These are phyloP conservation scores for Saturnia japonica DNA, from an alignment of 2,888 invertebrate species.

Conservation along the genomic window DNA sequence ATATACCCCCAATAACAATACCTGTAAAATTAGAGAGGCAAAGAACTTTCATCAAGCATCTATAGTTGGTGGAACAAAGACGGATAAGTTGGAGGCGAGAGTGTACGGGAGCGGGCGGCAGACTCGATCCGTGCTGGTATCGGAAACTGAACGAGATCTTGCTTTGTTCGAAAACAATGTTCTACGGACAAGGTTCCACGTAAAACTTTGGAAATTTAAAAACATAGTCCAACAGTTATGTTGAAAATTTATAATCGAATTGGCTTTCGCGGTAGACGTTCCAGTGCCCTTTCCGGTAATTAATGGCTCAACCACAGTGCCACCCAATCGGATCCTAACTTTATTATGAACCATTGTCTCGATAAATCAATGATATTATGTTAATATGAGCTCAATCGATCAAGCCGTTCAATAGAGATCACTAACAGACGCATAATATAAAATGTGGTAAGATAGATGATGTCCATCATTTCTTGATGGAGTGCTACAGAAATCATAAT, in stretches of 20 bases:
- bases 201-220: slow-evolving; percentile 63
- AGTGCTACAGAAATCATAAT: too few species aligned
- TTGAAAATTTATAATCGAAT: neutral
- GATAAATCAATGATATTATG: too few species aligned
- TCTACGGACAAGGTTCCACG: slow-evolving; percentile 58
- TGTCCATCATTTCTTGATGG: too few species aligned
- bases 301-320: too few species aligned
- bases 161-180: slow-evolving; percentile 76
- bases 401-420: too few species aligned
- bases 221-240: slow-evolving; percentile 37
- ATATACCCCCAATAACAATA: slow-evolving; percentile 15
- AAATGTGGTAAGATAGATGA: too few species aligned
- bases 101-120: slow-evolving; percentile 44
- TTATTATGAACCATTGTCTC: too few species aligned
- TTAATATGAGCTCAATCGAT: too few species aligned
- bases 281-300: too few species aligned
- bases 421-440: too few species aligned
- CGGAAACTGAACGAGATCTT: slow-evolving; percentile 56
- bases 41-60: slow-evolving; percentile 65
- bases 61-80: slow-evolving; percentile 70
- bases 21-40: slow-evolving; percentile 44
- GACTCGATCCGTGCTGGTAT: slow-evolving; percentile 57
- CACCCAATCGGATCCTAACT: too few species aligned
- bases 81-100: slow-evolving; percentile 58
- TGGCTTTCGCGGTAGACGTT: neutral